A percentile compares a stretch with the other conserved stretches of the same genome.
Evolutionary conservation across 1,140 invertebrate species (phyloP).

Genomic region (Zaprionus ornatus): DNA sequence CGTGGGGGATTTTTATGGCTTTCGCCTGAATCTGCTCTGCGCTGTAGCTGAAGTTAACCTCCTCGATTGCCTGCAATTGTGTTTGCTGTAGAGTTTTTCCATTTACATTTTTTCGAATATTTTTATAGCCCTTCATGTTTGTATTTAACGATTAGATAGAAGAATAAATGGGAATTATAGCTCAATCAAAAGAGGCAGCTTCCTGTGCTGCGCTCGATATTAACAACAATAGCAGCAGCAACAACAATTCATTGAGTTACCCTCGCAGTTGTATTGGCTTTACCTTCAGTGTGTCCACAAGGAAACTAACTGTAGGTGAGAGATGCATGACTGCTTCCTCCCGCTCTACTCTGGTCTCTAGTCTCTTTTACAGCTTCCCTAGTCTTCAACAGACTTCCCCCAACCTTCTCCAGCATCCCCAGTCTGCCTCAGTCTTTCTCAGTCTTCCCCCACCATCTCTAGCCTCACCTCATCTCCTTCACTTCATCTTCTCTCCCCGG

Average conservation of each 20-base stretch:
- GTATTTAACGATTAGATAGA: not conserved
- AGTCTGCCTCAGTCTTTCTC: not conserved
- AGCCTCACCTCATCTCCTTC: not conserved
- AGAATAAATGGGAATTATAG: conserved; percentile 1
- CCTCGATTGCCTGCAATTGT: conserved; percentile 32
- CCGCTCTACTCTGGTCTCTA: not conserved
- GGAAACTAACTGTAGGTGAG: not conserved
- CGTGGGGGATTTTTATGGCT: conserved; percentile 41
- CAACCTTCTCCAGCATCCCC: not conserved
- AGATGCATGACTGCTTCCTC: not conserved
- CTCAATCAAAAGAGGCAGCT: not conserved
- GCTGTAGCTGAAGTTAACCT: conserved; percentile 2
- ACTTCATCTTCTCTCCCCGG: not conserved
- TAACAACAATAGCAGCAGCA: no score
- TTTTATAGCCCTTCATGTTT: not conserved
- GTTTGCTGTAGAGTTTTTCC: conserved; percentile 55
- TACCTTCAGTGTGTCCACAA: not conserved
- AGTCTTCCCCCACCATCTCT: not conserved
- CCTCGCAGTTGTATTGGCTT: not conserved
- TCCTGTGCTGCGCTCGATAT: not conserved
- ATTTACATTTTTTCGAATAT: not conserved
- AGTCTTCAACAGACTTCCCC: not conserved
- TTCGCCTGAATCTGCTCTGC: conserved; percentile 16
- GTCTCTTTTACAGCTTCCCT: not conserved
- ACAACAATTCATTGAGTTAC: not conserved